Conservation (phyloP, 2,888 invertebrate species). For the Macropis europaea region DNA sequence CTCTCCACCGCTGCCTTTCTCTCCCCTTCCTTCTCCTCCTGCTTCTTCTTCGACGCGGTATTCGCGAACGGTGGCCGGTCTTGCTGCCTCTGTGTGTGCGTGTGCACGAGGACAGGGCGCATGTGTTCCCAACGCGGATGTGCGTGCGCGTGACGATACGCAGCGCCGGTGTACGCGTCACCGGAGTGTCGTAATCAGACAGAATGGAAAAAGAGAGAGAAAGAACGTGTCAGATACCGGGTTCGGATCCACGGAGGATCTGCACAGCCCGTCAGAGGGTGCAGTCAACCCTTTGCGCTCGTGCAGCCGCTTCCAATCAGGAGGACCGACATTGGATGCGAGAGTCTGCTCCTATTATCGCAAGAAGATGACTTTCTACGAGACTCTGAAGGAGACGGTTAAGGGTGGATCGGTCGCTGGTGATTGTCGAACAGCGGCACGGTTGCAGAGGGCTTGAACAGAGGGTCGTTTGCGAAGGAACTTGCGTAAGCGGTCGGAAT, state of each 20-base stretch:
- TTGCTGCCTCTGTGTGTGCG: conserved; percentile 38
- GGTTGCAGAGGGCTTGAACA: no score
- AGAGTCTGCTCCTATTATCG: no score
- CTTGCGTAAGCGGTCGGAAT: no score
- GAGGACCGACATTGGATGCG: no score
- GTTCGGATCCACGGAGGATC: no score
- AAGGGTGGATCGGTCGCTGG: no score
- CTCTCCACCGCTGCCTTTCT: conserved; percentile 13
- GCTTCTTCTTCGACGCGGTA: conserved; percentile 29
- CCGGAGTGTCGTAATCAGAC: conserved; percentile 10
- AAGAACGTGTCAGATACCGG: background rate
- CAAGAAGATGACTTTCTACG: no score
- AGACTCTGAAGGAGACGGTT: no score
- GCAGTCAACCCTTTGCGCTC: no score
- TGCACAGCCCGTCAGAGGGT: background rate
- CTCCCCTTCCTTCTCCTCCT: background rate
- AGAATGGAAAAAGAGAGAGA: conserved; percentile 30
- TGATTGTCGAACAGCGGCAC: no score
- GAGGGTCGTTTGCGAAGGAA: no score
- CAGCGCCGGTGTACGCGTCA: conserved; percentile 25
- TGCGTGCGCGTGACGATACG: conserved; percentile 8
- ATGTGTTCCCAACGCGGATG: background rate
- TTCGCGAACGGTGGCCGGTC: conserved; percentile 42
- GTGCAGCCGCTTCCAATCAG: no score
- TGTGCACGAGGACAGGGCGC: conserved; percentile 5